Evolutionary conservation across 2,888 invertebrate species (phyloP), one percentile per base, ranked within the genome.

Genomic region (Cephus runcator): DNA sequence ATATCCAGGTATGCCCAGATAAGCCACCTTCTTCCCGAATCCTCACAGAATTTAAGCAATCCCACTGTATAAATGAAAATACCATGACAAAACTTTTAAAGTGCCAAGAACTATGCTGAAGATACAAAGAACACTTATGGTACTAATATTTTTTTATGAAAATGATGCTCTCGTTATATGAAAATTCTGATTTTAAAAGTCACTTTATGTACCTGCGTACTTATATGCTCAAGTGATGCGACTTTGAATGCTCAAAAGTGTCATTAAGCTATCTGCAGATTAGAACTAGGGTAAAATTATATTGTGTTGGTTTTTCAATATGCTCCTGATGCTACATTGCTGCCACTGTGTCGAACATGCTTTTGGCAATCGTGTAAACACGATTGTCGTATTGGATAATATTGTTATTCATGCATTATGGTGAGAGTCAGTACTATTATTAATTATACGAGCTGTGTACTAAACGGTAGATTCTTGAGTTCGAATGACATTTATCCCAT

Each of bases 1-100:
- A 85, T 94, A 73, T 93, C 93, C 82, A 93, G 93, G 92, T 93
- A 92, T 79, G 90, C 79, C 77, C 81, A 81, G 40, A 80, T 79
- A 15, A 77, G 23, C 35, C 33, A 30, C 56, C 73, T 71, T 34
- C 34, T 75, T 71, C 75, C 36, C 30, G 31, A 30, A 74, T 68
- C 73, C 75, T 73, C 75, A 79, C 78, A 76, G 83, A 73, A 80
- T 80, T 34, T 74, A 73, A 79, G 80, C 75, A 79, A 85, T 69
- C 80, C 81, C 15, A 81, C 73, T 71, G 84, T 83, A 80, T 86
- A 78, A 82, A 56, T 11, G 56, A 69, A 23, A 56, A 23, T 40
- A 15, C 56, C 23, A 56, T 56, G 56, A 56, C 2, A 56, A 56
- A 23, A 23, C 56, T 56, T 23, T 56, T 9, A 23, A 56, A 23